Evolutionary conservation across 2,797 vertebrate species (phyloP).

Genomic region (Dipus sagitta): DNA sequence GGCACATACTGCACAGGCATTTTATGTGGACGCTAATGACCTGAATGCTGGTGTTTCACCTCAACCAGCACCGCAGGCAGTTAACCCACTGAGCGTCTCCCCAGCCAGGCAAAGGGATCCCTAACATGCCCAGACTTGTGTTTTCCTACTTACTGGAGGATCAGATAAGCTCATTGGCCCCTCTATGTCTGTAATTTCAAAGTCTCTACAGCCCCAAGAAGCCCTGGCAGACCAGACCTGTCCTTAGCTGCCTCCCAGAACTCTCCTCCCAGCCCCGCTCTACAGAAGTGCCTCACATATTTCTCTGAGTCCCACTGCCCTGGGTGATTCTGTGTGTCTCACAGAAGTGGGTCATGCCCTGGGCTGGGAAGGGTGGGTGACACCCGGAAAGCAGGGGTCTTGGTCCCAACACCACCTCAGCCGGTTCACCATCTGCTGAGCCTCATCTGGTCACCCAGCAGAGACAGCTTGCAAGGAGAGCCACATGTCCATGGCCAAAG

Average conservation of each 20-base stretch:
- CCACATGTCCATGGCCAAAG: slow-evolving; percentile 90
- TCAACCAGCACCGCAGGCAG: too few species aligned
- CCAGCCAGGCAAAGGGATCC: background rate
- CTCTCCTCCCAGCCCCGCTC: background rate
- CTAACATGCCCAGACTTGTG: background rate
- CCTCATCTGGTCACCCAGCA: slow-evolving; percentile 88
- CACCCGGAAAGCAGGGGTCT: slow-evolving; percentile 91
- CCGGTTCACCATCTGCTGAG: slow-evolving; percentile 90
- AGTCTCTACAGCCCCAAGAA: background rate
- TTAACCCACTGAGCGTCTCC: too few species aligned
- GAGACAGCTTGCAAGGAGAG: slow-evolving; percentile 89
- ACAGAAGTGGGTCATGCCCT: background rate
- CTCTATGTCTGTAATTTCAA: background rate
- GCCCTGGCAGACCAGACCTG: background rate
- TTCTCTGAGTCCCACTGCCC: rapidly evolving
- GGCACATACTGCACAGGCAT: too few species aligned
- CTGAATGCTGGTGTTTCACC: too few species aligned
- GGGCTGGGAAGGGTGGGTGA: background rate
- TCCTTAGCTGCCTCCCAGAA: too few species aligned
- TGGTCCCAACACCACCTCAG: slow-evolving; percentile 94
- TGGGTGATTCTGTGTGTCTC: background rate
- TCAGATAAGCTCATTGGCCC: background rate
- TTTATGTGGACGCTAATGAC: too few species aligned
- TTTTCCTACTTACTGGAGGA: background rate
- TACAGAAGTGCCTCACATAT: background rate